These are phyloP conservation scores for Heterohyrax brucei DNA, from an alignment of 2,797 vertebrate genomes.

Conservation along the genomic window DNA sequence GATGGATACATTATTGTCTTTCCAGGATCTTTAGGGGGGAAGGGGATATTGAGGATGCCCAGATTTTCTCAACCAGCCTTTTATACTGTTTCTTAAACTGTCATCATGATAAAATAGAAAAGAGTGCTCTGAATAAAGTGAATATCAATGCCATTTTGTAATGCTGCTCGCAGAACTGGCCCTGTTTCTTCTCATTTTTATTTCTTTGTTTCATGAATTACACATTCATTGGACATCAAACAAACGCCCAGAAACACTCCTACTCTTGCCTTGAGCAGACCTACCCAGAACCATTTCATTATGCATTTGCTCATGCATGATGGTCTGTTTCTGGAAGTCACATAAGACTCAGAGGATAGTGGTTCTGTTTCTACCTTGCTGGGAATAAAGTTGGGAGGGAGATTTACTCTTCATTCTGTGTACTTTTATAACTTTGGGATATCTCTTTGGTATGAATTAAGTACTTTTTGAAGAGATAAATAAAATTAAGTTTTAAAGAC, in stretches of 20 bases:
- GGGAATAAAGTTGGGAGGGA: accelerated
- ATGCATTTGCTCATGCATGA: accelerated
- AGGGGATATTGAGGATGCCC: no score
- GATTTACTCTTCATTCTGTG: not conserved
- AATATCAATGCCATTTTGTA: not conserved
- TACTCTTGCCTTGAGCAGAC: not conserved
- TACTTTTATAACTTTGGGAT: not conserved
- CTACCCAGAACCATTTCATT: accelerated
- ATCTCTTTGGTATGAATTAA: not conserved
- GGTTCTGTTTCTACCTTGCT: no score
- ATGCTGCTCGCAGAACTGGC: not conserved
- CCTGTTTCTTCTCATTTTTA: not conserved
- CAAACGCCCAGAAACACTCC: not conserved
- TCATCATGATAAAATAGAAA: not conserved
- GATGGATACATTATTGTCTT: no score
- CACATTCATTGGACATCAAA: not conserved
- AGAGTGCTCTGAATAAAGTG: not conserved
- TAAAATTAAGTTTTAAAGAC: not conserved
- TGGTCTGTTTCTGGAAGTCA: accelerated
- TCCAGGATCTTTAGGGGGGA: not conserved
- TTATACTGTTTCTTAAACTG: not conserved
- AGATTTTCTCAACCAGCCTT: not conserved
- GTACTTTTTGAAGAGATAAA: not conserved
- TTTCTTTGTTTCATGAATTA: slow-evolving; percentile 29
- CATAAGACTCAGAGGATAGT: accelerated